These are phyloP conservation scores for Danio jaintianensis DNA, from an alignment of 2,797 vertebrate genomes.

Conservation along the genomic window DNA sequence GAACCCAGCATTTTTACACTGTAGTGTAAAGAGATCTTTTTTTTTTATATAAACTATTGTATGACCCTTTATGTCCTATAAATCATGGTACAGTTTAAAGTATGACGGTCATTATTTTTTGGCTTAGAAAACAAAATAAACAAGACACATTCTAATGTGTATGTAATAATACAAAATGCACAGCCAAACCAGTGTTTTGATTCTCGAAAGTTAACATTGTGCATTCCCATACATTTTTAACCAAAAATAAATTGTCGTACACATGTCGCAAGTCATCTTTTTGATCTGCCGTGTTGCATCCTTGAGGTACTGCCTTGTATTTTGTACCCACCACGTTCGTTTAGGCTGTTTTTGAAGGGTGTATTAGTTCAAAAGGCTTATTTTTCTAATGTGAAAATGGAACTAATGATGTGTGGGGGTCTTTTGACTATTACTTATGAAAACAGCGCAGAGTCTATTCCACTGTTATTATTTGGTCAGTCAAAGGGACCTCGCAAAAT, in stretches of 20 bases:
- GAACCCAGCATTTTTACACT: too few species aligned
- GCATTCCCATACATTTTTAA: not conserved
- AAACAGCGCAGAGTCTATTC: conserved; percentile 84
- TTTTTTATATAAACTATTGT: too few species aligned
- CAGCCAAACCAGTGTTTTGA: too few species aligned
- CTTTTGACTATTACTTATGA: conserved; percentile 84
- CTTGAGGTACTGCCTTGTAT: conserved; percentile 43
- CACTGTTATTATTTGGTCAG: conserved; percentile 86
- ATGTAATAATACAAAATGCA: too few species aligned
- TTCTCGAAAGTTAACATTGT: too few species aligned
- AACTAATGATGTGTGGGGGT: conserved; percentile 83
- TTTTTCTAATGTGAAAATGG: conserved; percentile 87
- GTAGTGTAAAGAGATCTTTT: too few species aligned
- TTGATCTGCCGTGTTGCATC: conserved; percentile 45
- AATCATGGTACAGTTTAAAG: too few species aligned
- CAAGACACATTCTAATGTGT: too few species aligned
- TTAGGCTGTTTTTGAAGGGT: conserved; percentile 75
- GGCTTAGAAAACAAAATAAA: too few species aligned
- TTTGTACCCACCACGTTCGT: conserved; percentile 46
- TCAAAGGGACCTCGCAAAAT: conserved; percentile 87
- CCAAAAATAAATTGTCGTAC: not conserved
- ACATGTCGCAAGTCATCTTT: not conserved
- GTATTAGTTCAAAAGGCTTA: conserved; percentile 84
- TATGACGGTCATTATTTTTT: too few species aligned
- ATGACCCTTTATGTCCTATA: too few species aligned